Conservation (phyloP, 2,888 invertebrate species). For the Myathropa florea region DNA sequence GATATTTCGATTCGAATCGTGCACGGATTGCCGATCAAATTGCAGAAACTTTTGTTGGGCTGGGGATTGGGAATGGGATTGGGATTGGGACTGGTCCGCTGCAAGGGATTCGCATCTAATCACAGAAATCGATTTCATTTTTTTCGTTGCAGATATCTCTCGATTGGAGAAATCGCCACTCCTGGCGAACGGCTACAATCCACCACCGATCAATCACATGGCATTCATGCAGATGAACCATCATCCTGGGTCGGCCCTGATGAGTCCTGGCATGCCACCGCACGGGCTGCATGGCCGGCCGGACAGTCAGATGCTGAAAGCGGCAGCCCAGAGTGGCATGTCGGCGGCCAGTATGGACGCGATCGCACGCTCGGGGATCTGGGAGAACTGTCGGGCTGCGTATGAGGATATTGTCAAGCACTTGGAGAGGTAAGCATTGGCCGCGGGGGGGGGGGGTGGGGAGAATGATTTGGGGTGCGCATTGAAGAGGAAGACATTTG, state of each 20-base stretch:
- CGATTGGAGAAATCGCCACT: slow-evolving; percentile 95
- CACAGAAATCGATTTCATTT: slow-evolving; percentile 30
- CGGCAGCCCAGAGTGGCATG: slow-evolving; percentile 89
- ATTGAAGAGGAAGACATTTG: slow-evolving; percentile 46
- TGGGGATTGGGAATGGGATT: not conserved
- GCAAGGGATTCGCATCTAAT: slow-evolving; percentile 51
- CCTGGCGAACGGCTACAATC: slow-evolving; percentile 96
- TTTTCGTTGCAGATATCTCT: slow-evolving; percentile 87
- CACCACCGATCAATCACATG: slow-evolving; percentile 95
- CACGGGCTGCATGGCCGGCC: slow-evolving; percentile 90
- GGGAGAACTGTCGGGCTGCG: slow-evolving; percentile 97
- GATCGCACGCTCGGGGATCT: slow-evolving; percentile 93
- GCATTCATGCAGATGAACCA: slow-evolving; percentile 96
- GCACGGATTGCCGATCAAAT: slow-evolving; percentile 48
- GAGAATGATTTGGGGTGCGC: not conserved
- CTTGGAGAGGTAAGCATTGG: slow-evolving; percentile 90
- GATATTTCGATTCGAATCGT: slow-evolving; percentile 67
- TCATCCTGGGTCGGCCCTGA: slow-evolving; percentile 88
- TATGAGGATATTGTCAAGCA: slow-evolving; percentile 98
- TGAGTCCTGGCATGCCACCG: slow-evolving; percentile 93
- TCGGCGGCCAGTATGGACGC: slow-evolving; percentile 90
- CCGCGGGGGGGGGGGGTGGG: not conserved
- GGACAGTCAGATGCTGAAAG: slow-evolving; percentile 88
- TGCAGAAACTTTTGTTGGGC: slow-evolving; percentile 28
- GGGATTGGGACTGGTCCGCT: slow-evolving; percentile 29